Base-by-base conservation (phyloP, 2,888 invertebrate genomes). In the Melieria picta region DNA sequence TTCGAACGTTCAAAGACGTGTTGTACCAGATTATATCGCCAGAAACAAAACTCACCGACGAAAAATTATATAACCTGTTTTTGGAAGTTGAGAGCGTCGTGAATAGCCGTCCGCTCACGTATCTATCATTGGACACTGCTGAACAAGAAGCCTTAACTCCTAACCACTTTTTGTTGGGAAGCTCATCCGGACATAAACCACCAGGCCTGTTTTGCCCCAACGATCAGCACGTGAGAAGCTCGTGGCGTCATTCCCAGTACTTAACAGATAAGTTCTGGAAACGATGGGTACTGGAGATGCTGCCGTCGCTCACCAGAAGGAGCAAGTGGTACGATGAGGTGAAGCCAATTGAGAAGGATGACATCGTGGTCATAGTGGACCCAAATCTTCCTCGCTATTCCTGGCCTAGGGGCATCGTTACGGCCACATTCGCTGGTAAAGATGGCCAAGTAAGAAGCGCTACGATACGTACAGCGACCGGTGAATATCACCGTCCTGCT, bases 71-170 rank as follows among this genome's bases (percentile, higher is more conserved):
- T 7, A 65, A 64, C 52, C 6, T 72, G 47, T 63, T 75, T 6
- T n/a, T 73, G 0, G 69, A 75, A 56, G 72, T 73, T 5, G 71
- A 75, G 65, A 70, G 66, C 46, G 72, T 75, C 45, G 47, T 75
- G 1, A 75, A 75, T 56, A 70, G 73, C 47, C 68, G 75, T 43
- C 72, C 73, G 42, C 71, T 75, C 16, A 75, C 75, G 1, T 72
- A 67, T 30, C 42, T 75, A 9, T 72, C 73, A 47, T n/a, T 76
- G 7, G 74, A 74, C 42, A 71, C 73, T 7, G 58, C 68, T 6
- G 78, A 80, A n/a, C 70, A 76, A n/a, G 80, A 81, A 65, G 76
- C 78, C 0, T 66, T 81, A 7, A 82, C 82, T 3, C 80, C 80
- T 4, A 82, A 82, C 56, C 80, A 82, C 72, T 80, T 82, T 69